phyloP scores from a whole-genome alignment of 2,888 invertebrate species.

The Miltochrista miniata region DNA sequence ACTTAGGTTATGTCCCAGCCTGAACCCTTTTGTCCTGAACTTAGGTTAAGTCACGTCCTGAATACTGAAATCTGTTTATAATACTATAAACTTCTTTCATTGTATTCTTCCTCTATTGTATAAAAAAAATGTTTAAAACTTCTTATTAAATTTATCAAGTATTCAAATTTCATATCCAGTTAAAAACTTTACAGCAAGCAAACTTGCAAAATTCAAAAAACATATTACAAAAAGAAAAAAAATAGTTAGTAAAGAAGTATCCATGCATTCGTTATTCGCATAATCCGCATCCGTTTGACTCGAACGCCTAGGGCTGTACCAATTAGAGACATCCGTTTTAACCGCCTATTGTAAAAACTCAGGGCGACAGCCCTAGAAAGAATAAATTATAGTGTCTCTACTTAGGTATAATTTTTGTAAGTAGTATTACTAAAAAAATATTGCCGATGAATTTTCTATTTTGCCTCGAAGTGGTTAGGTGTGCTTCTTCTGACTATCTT shows the following conservation, averaged over 20 bases:
- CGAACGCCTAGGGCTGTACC: slow-evolving; percentile 65
- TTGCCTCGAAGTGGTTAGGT: too few relatives aligned
- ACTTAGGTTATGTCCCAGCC: too few relatives aligned
- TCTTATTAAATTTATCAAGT: too few relatives aligned
- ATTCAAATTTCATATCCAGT: background rate
- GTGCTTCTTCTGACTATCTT: too few relatives aligned
- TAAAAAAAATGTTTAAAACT: too few relatives aligned
- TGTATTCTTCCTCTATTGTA: background rate
- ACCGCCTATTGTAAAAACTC: slow-evolving; percentile 22
- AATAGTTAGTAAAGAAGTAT: slow-evolving; percentile 24
- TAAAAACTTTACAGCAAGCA: background rate
- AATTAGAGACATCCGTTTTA: slow-evolving; percentile 53
- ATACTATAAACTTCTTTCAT: too few relatives aligned
- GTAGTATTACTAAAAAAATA: too few relatives aligned
- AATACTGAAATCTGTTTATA: too few relatives aligned
- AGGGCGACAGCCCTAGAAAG: slow-evolving; percentile 25
- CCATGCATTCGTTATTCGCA: slow-evolving; percentile 22
- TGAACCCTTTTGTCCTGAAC: too few relatives aligned
- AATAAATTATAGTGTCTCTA: slow-evolving; percentile 10
- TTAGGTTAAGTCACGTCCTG: too few relatives aligned
- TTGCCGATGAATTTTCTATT: too few relatives aligned
- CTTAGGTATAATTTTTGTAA: too few relatives aligned
- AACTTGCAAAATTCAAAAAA: slow-evolving; percentile 2
- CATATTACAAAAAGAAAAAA: slow-evolving; percentile 19
- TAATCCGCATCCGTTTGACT: slow-evolving; percentile 54